Percentiles rank a stretch among this genome's conserved stretches.
Evolutionary conservation across 2,113 vertebrate genomes (phyloP).

Genomic region (Myrmecobius fasciatus): DNA sequence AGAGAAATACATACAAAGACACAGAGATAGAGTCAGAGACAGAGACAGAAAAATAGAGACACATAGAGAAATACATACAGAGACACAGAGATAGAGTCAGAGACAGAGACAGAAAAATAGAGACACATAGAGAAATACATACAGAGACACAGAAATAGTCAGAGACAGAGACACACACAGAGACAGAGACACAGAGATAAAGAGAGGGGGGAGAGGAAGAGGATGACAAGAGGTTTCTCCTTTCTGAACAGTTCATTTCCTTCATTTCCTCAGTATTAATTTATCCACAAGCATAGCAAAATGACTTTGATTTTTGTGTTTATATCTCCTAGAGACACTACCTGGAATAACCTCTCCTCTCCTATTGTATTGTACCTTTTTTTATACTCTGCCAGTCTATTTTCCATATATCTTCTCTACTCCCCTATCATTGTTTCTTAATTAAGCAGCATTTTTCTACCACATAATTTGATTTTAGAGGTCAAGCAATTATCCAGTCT

Average conservation of each 20-base stretch:
- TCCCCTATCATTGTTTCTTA: not conserved
- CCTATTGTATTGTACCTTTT: not conserved
- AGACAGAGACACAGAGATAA: not conserved
- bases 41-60: too few species aligned
- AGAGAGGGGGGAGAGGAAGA: too few species aligned
- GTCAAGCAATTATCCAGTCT: not conserved
- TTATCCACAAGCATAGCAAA: not conserved
- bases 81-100: too few species aligned
- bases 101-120: too few species aligned
- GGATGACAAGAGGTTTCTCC: not conserved
- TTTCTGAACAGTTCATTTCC: not conserved
- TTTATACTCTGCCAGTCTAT: not conserved
- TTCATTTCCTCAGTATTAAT: not conserved
- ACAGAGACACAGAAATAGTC: too few species aligned
- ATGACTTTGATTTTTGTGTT: not conserved
- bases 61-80: too few species aligned
- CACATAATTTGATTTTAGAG: not conserved
- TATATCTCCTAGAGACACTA: not conserved
- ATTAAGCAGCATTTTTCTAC: not conserved
- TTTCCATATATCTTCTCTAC: not conserved
- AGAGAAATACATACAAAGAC: too few species aligned
- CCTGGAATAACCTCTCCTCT: not conserved
- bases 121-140: rapidly evolving
- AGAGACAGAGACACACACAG: not conserved
- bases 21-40: too few species aligned